Evolutionary conservation across 2,113 vertebrate genomes (phyloP).

Genomic region (Onychostoma macrolepis): DNA sequence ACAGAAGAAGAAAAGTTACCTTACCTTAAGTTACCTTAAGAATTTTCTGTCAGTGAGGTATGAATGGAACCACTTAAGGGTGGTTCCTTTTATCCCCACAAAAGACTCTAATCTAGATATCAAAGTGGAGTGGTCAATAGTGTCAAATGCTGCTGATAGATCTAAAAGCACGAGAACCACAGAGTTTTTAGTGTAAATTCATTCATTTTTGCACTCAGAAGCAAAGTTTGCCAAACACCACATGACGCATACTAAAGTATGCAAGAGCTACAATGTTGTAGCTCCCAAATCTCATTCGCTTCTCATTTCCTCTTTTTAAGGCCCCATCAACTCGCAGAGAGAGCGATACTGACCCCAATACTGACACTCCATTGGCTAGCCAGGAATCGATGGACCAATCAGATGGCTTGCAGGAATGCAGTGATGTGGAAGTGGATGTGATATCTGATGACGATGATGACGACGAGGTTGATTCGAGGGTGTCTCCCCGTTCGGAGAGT

Average conservation of each 20-base stretch:
- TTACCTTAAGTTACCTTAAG: too few species aligned
- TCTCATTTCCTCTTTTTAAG: conserved; percentile 1
- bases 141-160: too few species aligned
- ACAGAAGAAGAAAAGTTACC: too few species aligned
- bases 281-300: background rate
- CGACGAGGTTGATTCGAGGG: conserved; percentile 55
- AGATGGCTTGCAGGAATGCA: conserved; percentile 73
- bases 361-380: conserved; percentile 26
- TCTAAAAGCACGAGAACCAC: too few species aligned
- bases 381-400: conserved; percentile 58
- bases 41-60: too few species aligned
- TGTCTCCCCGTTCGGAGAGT: conserved; percentile 55
- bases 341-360: conserved; percentile 36
- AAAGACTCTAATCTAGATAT: too few species aligned
- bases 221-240: too few species aligned
- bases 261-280: background rate
- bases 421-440: conserved; percentile 77
- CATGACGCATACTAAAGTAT: background rate
- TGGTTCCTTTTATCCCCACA: too few species aligned
- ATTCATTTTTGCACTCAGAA: background rate
- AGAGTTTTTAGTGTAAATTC: background rate
- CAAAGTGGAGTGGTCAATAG: too few species aligned
- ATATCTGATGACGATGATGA: conserved; percentile 77
- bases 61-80: too few species aligned
- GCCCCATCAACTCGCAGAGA: conserved; percentile 39